A percentile compares a stretch with the other conserved stretches of the same genome.
phyloP scores from a whole-genome alignment of 2,797 vertebrate species.

The Ctenosaura bakeri region DNA sequence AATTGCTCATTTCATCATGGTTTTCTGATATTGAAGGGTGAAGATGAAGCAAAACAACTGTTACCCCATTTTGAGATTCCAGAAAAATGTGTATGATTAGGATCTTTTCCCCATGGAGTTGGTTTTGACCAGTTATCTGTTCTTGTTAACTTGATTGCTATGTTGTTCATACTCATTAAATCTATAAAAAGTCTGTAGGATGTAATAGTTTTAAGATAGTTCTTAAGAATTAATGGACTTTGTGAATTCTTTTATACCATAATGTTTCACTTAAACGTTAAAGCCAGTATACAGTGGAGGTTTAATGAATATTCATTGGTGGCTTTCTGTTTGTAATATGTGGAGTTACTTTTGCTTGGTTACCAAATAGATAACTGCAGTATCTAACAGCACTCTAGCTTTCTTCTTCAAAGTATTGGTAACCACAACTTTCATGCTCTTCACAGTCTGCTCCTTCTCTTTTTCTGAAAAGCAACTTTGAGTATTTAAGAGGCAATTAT shows the following conservation, averaged over 20 bases:
- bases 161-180: neutral
- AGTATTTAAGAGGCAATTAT: conserved; percentile 98
- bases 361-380: neutral
- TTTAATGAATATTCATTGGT: neutral
- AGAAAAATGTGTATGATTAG: neutral
- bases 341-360: neutral
- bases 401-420: neutral
- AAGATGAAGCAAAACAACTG: neutral
- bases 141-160: neutral
- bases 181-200: neutral
- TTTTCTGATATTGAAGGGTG: neutral
- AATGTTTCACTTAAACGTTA: neutral
- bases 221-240: neutral
- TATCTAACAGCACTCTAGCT: neutral
- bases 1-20: neutral
- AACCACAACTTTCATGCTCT: conserved; percentile 61
- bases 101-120: neutral
- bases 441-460: conserved; percentile 94
- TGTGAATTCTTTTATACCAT: neutral
- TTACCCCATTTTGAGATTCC: neutral
- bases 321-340: neutral
- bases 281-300: no score
- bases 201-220: neutral
- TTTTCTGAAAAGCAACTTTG: conserved; percentile 99
- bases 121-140: neutral